These are phyloP conservation scores for Reticulitermes speratus DNA, from an alignment of 1,140 invertebrate species.

Conservation along the genomic window DNA sequence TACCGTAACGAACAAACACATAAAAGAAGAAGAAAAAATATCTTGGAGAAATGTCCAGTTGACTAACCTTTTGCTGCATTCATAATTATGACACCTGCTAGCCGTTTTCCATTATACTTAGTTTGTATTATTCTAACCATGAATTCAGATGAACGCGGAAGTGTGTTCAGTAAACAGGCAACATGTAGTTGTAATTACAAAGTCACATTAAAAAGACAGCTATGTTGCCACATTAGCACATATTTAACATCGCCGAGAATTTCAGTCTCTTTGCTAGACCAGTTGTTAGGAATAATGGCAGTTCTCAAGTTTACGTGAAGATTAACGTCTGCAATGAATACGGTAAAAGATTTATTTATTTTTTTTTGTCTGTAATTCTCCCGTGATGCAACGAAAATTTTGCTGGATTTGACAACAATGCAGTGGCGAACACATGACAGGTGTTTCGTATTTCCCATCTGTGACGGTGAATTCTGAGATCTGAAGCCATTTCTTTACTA, in stretches of 20 bases:
- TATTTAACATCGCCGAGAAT: not conserved
- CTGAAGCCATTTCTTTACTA: not conserved
- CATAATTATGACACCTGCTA: conserved; percentile 18
- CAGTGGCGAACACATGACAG: not conserved
- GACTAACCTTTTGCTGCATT: not conserved
- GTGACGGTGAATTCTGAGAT: not conserved
- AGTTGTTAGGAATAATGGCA: not conserved
- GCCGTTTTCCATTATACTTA: not conserved
- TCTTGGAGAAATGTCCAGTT: not conserved
- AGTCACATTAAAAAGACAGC: conserved; percentile 1
- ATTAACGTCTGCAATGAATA: not conserved
- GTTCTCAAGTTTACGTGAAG: not conserved
- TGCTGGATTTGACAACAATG: not conserved
- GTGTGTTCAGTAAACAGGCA: not conserved
- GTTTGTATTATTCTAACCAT: not conserved
- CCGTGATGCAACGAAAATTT: not conserved
- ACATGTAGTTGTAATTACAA: not conserved
- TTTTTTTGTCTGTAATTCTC: not conserved
- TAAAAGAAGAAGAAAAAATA: not conserved
- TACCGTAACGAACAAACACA: conserved; percentile 18
- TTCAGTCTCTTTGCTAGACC: not conserved
- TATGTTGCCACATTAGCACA: not conserved
- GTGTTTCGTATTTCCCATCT: not conserved
- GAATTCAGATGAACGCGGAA: conserved; percentile 18
- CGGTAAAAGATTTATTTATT: not conserved